Conservation (phyloP, 2,888 invertebrate species). For the Tholera decimalis region DNA sequence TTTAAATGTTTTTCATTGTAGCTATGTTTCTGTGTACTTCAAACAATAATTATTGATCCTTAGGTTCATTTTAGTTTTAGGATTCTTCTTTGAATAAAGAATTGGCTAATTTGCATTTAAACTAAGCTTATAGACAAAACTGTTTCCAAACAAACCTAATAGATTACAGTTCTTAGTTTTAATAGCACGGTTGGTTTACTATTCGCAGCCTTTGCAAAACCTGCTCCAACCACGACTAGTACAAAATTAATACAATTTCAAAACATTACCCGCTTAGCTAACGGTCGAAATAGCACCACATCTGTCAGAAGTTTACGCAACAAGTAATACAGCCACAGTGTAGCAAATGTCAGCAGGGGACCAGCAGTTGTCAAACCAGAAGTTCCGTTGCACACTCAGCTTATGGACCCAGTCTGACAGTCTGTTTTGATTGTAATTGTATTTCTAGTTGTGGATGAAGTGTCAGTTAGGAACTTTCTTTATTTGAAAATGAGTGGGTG, state of each 20-base stretch:
- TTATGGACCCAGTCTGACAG: slow-evolving; percentile 20
- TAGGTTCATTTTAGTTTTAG: no score
- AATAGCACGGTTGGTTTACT: no score
- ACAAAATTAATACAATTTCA: slow-evolving; percentile 49
- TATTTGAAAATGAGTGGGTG: not conserved
- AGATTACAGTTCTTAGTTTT: no score
- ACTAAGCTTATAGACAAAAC: not conserved
- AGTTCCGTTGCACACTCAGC: slow-evolving; percentile 53
- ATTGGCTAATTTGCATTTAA: no score
- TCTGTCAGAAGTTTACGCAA: slow-evolving; percentile 59
- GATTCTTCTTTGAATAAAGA: no score
- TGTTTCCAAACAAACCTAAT: no score
- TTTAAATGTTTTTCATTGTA: no score
- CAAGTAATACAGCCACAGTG: slow-evolving; percentile 30
- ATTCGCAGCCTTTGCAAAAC: slow-evolving; percentile 1
- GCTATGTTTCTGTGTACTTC: no score
- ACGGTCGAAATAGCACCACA: slow-evolving; percentile 50
- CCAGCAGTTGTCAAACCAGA: slow-evolving; percentile 55
- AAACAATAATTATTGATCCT: no score
- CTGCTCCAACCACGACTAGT: slow-evolving; percentile 5
- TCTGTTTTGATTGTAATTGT: slow-evolving; percentile 35
- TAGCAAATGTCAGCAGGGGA: slow-evolving; percentile 39
- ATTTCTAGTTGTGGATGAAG: slow-evolving; percentile 3
- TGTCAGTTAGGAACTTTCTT: not conserved
- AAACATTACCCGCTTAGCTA: slow-evolving; percentile 48